Percentiles rank a stretch among this genome's conserved stretches.
These are phyloP conservation scores for Hydractinia symbiolongicarpus DNA, from an alignment of 30 jellyfish, hydroid and myxozoan genomes.

Conservation along the genomic window DNA sequence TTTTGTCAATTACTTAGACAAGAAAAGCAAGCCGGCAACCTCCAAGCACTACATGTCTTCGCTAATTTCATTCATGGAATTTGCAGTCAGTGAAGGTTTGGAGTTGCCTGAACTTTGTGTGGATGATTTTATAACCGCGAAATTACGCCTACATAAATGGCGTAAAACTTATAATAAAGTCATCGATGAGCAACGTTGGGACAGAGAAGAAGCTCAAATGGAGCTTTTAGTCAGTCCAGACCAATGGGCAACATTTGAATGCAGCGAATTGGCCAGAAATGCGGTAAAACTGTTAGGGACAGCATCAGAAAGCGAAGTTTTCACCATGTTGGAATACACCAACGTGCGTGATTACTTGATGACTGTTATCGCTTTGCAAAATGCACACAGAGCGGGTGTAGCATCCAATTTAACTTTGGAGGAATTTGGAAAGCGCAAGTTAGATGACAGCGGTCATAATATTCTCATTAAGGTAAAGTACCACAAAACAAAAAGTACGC, in stretches of 20 bases:
- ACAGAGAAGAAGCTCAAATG: not conserved
- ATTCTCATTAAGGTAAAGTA: not conserved
- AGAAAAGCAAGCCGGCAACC: not conserved
- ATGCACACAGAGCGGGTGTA: not conserved
- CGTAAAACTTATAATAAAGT: not conserved
- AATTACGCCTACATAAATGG: not conserved
- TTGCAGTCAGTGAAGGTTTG: not conserved
- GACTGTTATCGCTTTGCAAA: not conserved
- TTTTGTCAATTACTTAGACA: not conserved
- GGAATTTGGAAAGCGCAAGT: not conserved
- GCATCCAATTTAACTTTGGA: not conserved
- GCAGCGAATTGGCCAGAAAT: not conserved
- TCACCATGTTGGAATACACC: not conserved
- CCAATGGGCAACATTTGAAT: fast-evolving
- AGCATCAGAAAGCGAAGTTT: not conserved
- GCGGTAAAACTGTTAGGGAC: not conserved
- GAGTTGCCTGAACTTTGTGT: not conserved
- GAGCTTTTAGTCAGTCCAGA: not conserved
- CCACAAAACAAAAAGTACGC: not conserved
- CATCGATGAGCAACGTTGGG: not conserved
- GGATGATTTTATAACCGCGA: not conserved
- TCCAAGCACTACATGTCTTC: slow-evolving; percentile 4
- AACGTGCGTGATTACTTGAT: not conserved
- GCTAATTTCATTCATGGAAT: not conserved
- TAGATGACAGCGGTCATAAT: not conserved